Evolutionary conservation across 2,113 vertebrate species (phyloP), one percentile per base, ranked within the genome.

Genomic region (Eulemur macaco): DNA sequence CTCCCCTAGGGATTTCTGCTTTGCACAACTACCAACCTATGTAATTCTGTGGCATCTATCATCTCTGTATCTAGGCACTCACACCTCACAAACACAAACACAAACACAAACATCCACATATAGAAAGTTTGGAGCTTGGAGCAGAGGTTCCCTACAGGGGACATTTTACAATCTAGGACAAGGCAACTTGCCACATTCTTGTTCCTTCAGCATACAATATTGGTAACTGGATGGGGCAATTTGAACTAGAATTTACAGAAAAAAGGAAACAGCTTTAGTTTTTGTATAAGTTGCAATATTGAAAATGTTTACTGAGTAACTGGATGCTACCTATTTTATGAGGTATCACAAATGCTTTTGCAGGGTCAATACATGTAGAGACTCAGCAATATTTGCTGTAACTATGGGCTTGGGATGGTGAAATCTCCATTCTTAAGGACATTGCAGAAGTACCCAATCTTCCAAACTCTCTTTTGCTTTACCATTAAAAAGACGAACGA

Each of bases 31-130:
- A 5, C 73, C 54, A 63, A 18, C 74, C 76, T 63, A 0, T 63
- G 66, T 71, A 20, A 89, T 90, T 68, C 50, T 78, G 54, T n/a
- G 27, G 60, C 68, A 66, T 29, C 76, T 87, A 0, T 50, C 76
- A 18, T 56, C 83, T 31, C 60, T 73, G 71, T 94, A 64, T 86
- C 81, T 45, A 91, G 94, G 88, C 6, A 0, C 13, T 89, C 76
- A 78, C 23, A 64, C 27, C 34, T 69, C 47, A 29, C 25, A 96
- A 74, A 56, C 54, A 56, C 10, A 60, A 60, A 88, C 92, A 94
- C 50, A 93, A 60, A 88, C 92, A 94, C 50, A 93, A 80, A 60
- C 89, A 66, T 39, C 54, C 56, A n/a, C 12, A n/a, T n/a, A 37
- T n/a, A 20, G 17, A 56, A 74, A 29, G 37, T 29, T 17, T 84